Evolutionary conservation across 2,797 vertebrate species (phyloP).

Genomic region (Threskiornis aethiopicus): DNA sequence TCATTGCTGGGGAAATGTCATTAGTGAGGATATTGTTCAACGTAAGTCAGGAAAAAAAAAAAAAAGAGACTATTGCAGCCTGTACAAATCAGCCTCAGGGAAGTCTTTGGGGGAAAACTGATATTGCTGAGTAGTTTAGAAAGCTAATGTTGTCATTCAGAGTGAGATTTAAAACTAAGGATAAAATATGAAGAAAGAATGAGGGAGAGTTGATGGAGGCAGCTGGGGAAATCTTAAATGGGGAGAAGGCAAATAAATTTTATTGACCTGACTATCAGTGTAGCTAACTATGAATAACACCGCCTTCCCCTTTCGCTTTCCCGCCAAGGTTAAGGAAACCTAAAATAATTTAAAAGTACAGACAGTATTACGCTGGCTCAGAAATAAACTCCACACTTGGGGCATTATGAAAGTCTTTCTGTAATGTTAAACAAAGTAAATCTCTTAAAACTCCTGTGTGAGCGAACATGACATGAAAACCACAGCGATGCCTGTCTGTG

Average conservation of each 20-base stretch:
- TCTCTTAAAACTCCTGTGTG: neutral
- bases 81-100: neutral
- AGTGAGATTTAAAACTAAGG: constrained; percentile 13
- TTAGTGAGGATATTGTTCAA: constrained; percentile 15
- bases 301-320: neutral
- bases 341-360: neutral
- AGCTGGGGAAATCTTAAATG: neutral
- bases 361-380: neutral
- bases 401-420: neutral
- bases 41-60: neutral
- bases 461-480: neutral
- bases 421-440: neutral
- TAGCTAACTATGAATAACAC: neutral
- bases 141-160: constrained; percentile 18
- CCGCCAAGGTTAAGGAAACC: neutral
- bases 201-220: neutral
- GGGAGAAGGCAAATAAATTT: neutral
- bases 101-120: neutral
- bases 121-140: constrained; percentile 23
- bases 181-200: neutral
- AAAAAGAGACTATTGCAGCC: neutral
- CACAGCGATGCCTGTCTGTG: neutral
- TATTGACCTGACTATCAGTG: neutral
- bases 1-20: constrained; percentile 3
- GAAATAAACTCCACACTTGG: neutral